Conservation (phyloP, 2,797 vertebrate genomes). For the Cynodonichthys magdalenae region DNA sequence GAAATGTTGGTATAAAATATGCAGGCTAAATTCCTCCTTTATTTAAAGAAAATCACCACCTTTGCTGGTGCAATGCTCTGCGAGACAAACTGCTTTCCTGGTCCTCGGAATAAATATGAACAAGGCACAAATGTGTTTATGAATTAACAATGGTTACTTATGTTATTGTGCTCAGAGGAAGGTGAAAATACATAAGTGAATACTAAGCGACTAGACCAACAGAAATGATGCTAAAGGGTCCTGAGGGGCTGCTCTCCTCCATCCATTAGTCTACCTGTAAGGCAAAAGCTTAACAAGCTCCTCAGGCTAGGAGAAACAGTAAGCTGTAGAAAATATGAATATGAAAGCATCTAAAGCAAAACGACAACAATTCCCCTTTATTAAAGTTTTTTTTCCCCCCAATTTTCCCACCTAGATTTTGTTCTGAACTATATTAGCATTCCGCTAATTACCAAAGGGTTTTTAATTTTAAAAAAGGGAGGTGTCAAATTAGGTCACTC, state of each 20-base stretch:
- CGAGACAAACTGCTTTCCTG: constrained; percentile 57
- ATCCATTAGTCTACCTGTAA: constrained; percentile 79
- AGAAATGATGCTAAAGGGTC: constrained; percentile 79
- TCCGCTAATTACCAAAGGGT: constrained; percentile 34
- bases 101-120: constrained; percentile 68
- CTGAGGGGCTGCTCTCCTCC: constrained; percentile 73
- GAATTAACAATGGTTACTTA: constrained; percentile 78
- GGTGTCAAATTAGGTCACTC: constrained; percentile 62
- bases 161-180: constrained; percentile 74
- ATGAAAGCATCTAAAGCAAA: constrained; percentile 47
- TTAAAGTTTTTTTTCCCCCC: constrained; percentile 5
- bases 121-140: constrained; percentile 75
- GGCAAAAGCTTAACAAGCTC: constrained; percentile 75
- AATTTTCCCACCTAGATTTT: constrained; percentile 18
- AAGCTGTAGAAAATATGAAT: constrained; percentile 60
- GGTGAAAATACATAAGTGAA: constrained; percentile 79
- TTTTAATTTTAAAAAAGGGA: constrained; percentile 50
- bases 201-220: constrained; percentile 76
- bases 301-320: constrained; percentile 61
- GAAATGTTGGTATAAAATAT: constrained; percentile 69
- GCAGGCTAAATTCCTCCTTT: constrained; percentile 46
- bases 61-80: constrained; percentile 65
- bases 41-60: constrained; percentile 70
- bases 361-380: constrained; percentile 34
- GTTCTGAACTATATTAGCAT: constrained; percentile 27